A percentile compares a stretch with the other conserved stretches of the same genome.
Conservation (phyloP, 2,113 vertebrate species). For the Calypte anna region DNA sequence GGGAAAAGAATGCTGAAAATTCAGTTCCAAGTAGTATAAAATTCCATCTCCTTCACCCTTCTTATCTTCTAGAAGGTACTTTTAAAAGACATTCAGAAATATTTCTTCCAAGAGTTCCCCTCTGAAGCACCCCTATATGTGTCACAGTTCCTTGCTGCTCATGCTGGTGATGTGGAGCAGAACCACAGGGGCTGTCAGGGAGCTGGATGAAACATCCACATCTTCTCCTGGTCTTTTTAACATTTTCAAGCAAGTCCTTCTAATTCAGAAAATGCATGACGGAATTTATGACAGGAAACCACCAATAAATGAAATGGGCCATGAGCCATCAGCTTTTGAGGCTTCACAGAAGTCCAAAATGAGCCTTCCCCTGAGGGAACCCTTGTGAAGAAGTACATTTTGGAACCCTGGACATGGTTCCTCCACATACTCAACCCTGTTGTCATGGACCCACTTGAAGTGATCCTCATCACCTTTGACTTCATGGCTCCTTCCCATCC, state of each 20-base stretch:
- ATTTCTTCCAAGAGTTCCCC: neutral
- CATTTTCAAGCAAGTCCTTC: neutral
- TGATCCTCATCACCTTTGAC: neutral
- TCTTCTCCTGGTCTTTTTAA: neutral
- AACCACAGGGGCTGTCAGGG: neutral
- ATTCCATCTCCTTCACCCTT: neutral
- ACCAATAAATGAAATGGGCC: neutral
- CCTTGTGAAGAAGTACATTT: neutral
- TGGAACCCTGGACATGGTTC: neutral
- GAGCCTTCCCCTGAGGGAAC: neutral
- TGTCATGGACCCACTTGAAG: accelerated
- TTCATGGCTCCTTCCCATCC: neutral
- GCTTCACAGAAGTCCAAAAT: neutral
- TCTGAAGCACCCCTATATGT: neutral
- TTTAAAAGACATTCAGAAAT: neutral
- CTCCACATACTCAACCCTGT: neutral
- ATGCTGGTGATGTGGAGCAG: neutral
- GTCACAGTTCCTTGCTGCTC: neutral
- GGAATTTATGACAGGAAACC: neutral
- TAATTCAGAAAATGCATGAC: neutral
- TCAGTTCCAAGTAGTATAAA: neutral
- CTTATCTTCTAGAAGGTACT: neutral
- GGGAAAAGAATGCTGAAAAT: neutral
- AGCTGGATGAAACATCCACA: neutral
- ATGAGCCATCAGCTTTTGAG: neutral